Percentiles rank a stretch among this genome's conserved stretches.
These are phyloP conservation scores for Oscheius sp. DNA, from an alignment of 2,888 invertebrate genomes.

Conservation along the genomic window DNA sequence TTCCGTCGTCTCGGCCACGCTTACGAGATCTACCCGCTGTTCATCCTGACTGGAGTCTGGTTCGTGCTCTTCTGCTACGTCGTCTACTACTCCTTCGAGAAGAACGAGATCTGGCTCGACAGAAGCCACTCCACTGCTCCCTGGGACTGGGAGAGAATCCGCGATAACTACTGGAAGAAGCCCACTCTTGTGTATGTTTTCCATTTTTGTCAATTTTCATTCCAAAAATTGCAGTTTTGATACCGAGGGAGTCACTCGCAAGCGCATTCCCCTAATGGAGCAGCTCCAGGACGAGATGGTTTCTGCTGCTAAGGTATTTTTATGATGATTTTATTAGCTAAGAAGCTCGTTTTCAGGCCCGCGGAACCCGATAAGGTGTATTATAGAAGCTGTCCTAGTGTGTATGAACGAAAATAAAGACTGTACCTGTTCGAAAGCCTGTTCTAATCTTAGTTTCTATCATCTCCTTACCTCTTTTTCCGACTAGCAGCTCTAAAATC, in stretches of 20 bases:
- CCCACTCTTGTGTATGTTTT: constrained; percentile 47
- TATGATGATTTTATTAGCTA: too few relatives aligned
- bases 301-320: constrained; percentile 51
- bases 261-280: constrained; percentile 68
- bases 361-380: constrained; percentile 54
- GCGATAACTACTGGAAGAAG: constrained; percentile 65
- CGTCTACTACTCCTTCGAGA: constrained; percentile 58
- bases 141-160: constrained; percentile 68
- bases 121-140: constrained; percentile 61
- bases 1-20: constrained; percentile 63
- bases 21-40: constrained; percentile 67
- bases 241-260: constrained; percentile 61
- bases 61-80: constrained; percentile 55
- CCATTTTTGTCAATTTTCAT: neutral
- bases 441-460: constrained; percentile 6
- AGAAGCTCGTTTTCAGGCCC: constrained; percentile 25
- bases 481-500: neutral
- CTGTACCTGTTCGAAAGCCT: constrained; percentile 1
- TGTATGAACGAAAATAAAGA: constrained; percentile 28
- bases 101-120: constrained; percentile 68
- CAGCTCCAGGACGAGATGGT: constrained; percentile 63
- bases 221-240: constrained; percentile 57
- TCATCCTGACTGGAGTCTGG: constrained; percentile 60
- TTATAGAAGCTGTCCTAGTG: constrained; percentile 10
- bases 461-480: neutral